phyloP scores from a whole-genome alignment of 2,113 vertebrate genomes.

The Leucoraja erinaceus region DNA sequence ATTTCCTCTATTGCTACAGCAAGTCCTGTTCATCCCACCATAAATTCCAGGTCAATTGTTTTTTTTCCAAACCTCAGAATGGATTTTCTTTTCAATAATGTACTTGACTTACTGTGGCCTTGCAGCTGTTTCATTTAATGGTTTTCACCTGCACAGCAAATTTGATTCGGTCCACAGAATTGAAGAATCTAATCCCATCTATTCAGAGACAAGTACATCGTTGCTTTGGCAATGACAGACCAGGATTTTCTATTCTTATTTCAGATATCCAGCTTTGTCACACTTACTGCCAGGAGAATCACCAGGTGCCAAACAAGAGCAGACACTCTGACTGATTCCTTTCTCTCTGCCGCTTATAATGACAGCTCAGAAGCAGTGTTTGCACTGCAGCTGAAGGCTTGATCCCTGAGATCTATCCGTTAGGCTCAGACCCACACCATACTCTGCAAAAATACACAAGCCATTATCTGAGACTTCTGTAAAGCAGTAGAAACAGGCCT shows the following conservation, averaged over 20 bases:
- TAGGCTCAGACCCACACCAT: not conserved
- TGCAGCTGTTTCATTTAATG: not conserved
- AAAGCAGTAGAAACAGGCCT: not conserved
- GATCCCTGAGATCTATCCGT: not conserved
- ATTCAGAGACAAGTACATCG: not conserved
- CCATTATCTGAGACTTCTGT: not conserved
- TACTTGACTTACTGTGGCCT: not conserved
- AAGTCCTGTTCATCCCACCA: too few relatives aligned
- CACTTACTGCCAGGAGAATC: not conserved
- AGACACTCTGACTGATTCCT: not conserved
- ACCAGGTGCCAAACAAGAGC: not conserved
- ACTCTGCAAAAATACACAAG: not conserved
- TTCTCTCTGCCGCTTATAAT: not conserved
- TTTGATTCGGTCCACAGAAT: not conserved
- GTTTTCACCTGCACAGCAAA: not conserved
- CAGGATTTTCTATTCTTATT: not conserved
- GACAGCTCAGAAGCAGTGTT: not conserved
- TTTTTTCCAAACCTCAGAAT: not conserved
- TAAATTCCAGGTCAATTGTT: too few relatives aligned
- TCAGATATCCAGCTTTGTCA: not conserved
- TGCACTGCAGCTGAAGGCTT: not conserved
- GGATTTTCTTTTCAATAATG: slow-evolving; percentile 4
- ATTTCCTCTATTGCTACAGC: too few relatives aligned
- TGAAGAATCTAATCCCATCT: not conserved
- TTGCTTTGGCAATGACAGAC: not conserved